Base-by-base conservation (phyloP, 2,113 vertebrate species). In the Pseudopipra pipra region DNA sequence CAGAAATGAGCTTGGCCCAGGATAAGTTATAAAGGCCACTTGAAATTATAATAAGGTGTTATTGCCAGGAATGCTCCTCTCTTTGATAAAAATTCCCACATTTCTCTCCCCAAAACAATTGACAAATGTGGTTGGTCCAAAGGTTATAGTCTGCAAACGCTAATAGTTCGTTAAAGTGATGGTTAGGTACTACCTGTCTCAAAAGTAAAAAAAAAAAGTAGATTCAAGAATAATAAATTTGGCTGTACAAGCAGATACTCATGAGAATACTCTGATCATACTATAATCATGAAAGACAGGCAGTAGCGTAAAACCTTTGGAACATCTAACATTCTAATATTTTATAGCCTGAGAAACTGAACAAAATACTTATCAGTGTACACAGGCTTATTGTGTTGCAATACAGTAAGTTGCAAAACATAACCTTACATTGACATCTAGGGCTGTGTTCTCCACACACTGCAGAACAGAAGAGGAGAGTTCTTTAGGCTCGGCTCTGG, bases 1-100 rank as follows among this genome's bases (percentile, higher is more conserved):
- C 68, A 96, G 95, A 91, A 97, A 62, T 70, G 8, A 85, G 66
- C 54, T 89, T 91, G 81, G 71, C 63, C 61, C 41, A 27, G 49
- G 16, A 58, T 58, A 35, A 75, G 21, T 63, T 95, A 56, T 61
- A 86, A 90, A 87, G 44, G 66, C n/a, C 41, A 80, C 25, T 73
- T 76, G 54, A 94, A 79, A 66, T 80, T 66, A 47, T 51, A 74
- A 15, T 37, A 44, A 65, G 30, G 6, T 55, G 11, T 72, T 67
- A 22, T n/a, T 76, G 33, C 68, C 77, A 77, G 62, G 16, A 76
- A 39, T 17, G 12, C 11, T 19, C 21, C 21, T 37, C 16, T 75
- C 24, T 86, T 89, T 70, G 55, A 22, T 13, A 55, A 8, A 92
- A 22, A 73, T 66, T 24, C 43, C 14, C 15, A 55, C 16, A 41